Evolutionary conservation across 2,888 invertebrate genomes (phyloP), one percentile per base, ranked within the genome.

Genomic region (Spilosoma lubricipeda): DNA sequence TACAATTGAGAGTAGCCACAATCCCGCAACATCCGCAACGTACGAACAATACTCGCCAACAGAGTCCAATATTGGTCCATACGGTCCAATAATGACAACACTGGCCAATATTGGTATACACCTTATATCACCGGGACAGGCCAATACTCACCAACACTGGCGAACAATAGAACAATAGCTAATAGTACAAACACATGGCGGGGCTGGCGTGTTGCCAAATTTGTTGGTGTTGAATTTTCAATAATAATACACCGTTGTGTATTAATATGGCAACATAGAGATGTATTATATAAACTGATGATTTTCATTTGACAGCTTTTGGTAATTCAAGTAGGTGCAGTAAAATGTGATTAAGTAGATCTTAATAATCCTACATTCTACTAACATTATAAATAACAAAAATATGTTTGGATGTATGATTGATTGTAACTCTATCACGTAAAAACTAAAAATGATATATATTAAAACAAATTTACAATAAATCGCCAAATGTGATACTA

Each of bases 171-270:
- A 59, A 59, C 59, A 59, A 23, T 70, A 39, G 70, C 59, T 59
- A 36, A 27, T 59, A 11, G 9, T n/a, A 18, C 42, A 45, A 52
- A 67, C 11, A 59, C 36, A 64, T 45, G 23, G 59, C 69, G 67
- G 67, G 70, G 45, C 74, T 86, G 88, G 88, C 88, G 9, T 8
- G 8, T 11, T 67, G 88, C 88, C 88, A 88, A 84, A 83, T 73
- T 71, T 76, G 59, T 65, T n/a, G 82, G 83, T 80, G 80, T 80
- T 80, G 80, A 79, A 77, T 77, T 86, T 87, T 86, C 86, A 85
- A 87, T 85, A 81, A 83, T 83, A 85, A 84, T 80, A 56, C 67
- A 70, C 74, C 80, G 70, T 79, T 78, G 76, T 77, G 72, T 72
- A 84, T 79, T 80, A 83, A 80, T 70, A 52, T 27, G 9, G 27